These are phyloP conservation scores for Eidolon helvum DNA, from an alignment of 2,113 vertebrate genomes.

Conservation along the genomic window DNA sequence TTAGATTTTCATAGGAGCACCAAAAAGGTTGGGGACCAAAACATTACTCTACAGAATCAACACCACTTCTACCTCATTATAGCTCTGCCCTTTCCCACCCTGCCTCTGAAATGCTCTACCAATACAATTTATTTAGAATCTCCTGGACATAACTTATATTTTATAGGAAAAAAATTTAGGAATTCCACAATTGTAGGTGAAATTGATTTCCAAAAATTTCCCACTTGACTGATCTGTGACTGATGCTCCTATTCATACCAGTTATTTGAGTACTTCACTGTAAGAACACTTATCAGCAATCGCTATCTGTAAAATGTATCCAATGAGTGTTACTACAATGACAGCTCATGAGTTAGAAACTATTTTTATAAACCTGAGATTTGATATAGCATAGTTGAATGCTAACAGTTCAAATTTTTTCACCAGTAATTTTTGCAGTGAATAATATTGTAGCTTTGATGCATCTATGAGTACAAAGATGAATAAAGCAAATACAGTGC, in stretches of 20 bases:
- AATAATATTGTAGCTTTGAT: neutral
- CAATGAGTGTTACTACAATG: slow-evolving; percentile 68
- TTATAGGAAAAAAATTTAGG: slow-evolving; percentile 8
- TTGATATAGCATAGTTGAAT: slow-evolving; percentile 72
- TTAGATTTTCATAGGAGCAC: no score
- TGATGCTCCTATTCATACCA: slow-evolving; percentile 59
- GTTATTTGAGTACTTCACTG: slow-evolving; percentile 62
- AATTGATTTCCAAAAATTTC: slow-evolving; percentile 62
- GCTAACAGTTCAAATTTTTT: slow-evolving; percentile 41
- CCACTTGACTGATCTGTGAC: slow-evolving; percentile 67
- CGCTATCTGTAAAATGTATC: slow-evolving; percentile 68
- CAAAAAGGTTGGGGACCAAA: no score
- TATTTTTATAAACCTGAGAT: slow-evolving; percentile 58
- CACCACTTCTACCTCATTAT: neutral
- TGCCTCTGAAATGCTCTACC: neutral
- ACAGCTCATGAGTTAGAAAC: slow-evolving; percentile 70
- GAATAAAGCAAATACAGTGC: neutral
- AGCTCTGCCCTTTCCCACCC: neutral
- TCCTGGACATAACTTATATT: neutral
- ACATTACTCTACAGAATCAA: neutral
- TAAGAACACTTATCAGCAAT: slow-evolving; percentile 71
- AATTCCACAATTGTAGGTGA: neutral
- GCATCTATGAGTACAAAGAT: neutral
- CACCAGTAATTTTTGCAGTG: neutral
- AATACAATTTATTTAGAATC: neutral